phyloP scores from a whole-genome alignment of 1,140 invertebrate genomes.

The Zaprionus africanus region DNA sequence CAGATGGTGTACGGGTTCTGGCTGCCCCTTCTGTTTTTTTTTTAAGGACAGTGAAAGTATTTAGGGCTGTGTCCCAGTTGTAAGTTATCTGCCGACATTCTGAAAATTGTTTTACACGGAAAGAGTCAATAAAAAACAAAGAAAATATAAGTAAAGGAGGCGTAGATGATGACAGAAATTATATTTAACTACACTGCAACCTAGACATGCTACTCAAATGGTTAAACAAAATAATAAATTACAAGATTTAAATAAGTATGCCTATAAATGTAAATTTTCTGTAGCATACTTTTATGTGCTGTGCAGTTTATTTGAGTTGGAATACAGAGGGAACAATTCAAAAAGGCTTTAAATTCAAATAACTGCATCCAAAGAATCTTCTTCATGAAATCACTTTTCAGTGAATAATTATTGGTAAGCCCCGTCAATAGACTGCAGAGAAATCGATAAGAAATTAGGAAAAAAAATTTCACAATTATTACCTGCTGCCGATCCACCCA shows the following conservation, averaged over 20 bases:
- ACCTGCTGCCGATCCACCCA: background rate
- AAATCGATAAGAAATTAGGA: background rate
- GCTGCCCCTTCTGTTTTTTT: conserved; percentile 30
- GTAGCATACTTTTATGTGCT: background rate
- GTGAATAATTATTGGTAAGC: background rate
- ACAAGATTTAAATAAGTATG: too few species aligned
- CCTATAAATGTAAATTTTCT: background rate
- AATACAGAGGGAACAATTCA: too few species aligned
- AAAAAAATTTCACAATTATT: background rate
- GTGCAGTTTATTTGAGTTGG: background rate
- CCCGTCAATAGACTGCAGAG: background rate
- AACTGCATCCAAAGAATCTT: background rate
- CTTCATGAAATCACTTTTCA: too few species aligned
- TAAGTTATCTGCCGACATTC: conserved; percentile 40
- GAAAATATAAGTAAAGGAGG: background rate
- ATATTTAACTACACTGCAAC: background rate
- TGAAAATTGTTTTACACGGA: conserved; percentile 22
- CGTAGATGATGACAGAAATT: background rate
- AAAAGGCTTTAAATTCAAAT: background rate
- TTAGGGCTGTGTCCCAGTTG: conserved; percentile 40
- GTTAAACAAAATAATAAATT: too few species aligned
- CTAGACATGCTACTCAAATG: too few species aligned
- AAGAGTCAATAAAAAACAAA: background rate
- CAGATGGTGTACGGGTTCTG: conserved; percentile 62
- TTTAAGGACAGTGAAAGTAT: conserved; percentile 30